Base-by-base conservation (phyloP, 2,888 invertebrate species). In the Drosophila buzzatii region DNA sequence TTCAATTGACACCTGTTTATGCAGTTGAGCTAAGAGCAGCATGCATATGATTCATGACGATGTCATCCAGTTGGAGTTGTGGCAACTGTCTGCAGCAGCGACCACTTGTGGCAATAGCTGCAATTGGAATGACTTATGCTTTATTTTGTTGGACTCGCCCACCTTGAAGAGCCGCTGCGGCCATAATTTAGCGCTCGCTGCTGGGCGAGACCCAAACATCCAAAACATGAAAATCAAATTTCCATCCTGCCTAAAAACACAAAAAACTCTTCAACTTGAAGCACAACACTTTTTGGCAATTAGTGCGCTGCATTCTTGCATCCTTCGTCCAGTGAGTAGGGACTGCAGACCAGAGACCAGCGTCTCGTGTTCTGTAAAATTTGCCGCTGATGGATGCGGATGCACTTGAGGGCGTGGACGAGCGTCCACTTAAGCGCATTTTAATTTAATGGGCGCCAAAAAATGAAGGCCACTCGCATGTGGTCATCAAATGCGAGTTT, bases 161-260 rank as follows among this genome's bases (percentile, higher is more conserved):
- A 72, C 60, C 61, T 53, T 67, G 61, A 47, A 53, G 23, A 33
- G 18, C 42, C 18, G 39, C 39, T n/a, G 18, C 39, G 56, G 23
- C 59, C 39, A 64, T 59, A 57, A 63, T 41, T 70, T 83, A 69
- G 64, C 51, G 27, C 42, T 31, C 18, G 35, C 64, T 66, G 55
- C 41, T 64, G 73, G 87, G 79, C 82, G 87, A 58, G 16, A 55
- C 82, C 66, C 31, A 79, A 82, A 74, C 87, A 87, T 89, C 80
- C 78, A 84, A 89, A 89, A 89, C 85, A 85, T 68, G 85, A 79
- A 85, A 85, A 89, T 85, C 89, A 85, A 89, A 85, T 85, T 86
- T 81, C 84, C 67, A 59, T 49, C 6, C 37, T 16, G 49, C 31
- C 18, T 6, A 27, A 27, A 27, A 27, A 41, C 10, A 58, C 44